Evolutionary conservation across 2,797 vertebrate species (phyloP), one percentile per base, ranked within the genome.

Genomic region (Alca torda): DNA sequence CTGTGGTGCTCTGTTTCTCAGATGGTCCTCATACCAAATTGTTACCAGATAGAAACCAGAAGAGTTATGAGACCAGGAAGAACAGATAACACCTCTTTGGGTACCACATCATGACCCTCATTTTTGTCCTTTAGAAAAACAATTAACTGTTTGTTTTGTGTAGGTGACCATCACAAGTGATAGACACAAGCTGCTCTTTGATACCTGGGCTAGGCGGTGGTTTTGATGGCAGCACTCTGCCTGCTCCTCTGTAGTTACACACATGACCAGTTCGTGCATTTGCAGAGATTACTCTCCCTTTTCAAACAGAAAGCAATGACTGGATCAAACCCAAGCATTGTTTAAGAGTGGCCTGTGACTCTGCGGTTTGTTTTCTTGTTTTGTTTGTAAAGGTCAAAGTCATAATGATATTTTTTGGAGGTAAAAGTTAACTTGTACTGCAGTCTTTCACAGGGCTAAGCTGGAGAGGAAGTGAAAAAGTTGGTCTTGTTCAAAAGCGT

Each of bases 281-380:
- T 39, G 43, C 82, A 68, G 73, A 81, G 84, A 91, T 95, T 87
- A 80, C 86, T 89, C 56, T 96, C 73, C 75, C 82, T 94, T 96
- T 92, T 89, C 93, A 92, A 94, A 94, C 77, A 92, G 93, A 93
- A 89, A 93, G 48, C 79, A 89, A 57, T 53, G 75, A 67, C 92
- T 97, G 96, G 94, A 92, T 92, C 84, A 20, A 93, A 75, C 72
- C 63, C 63, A 92, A 63, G 76, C 82, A 93, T 94, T 97, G 91
- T 97, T 92, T 77, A 43, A 84, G 56, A 89, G 45, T 67, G 54
- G 77, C 60, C 67, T 75, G 69, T 82, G 85, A 60, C 72, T 85
- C 84, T 90, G 63, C 57, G 56, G 72, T 83, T 82, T 92, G 80
- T 86, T 90, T 79, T 95, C 86, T 87, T 88, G 78, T 85, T 95